Conservation (phyloP, 1,140 invertebrate species). For the Oreohelix idahoensis region DNA sequence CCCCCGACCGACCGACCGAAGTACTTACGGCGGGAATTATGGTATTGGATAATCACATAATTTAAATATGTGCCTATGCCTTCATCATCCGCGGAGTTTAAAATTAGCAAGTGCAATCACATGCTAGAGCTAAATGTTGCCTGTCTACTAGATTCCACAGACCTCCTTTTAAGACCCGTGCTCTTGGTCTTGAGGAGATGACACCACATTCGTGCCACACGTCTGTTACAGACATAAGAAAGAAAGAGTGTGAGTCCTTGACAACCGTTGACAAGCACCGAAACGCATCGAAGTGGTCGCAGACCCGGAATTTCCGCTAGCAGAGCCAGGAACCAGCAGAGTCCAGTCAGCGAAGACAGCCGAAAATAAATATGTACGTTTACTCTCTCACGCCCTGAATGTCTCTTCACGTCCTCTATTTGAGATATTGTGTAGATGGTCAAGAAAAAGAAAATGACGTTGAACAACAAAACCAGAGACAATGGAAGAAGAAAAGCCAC, state of each 20-base stretch:
- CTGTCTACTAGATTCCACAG: not conserved
- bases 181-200: not conserved
- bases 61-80: no score
- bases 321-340: slow-evolving; percentile 55
- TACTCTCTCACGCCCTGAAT: slow-evolving; percentile 39
- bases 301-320: slow-evolving; percentile 47
- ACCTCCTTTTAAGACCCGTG: not conserved
- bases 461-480: slow-evolving; percentile 43
- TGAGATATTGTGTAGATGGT: slow-evolving; percentile 35
- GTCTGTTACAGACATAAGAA: slow-evolving; percentile 64
- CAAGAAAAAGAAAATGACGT: slow-evolving; percentile 50
- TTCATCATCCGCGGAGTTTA: no score
- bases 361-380: slow-evolving; percentile 50
- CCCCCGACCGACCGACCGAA: no score
- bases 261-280: slow-evolving; percentile 76
- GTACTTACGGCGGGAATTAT: no score
- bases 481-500: slow-evolving; percentile 54
- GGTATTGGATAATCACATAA: no score
- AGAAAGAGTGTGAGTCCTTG: slow-evolving; percentile 78
- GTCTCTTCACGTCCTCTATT: slow-evolving; percentile 33
- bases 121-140: not conserved
- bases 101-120: no score
- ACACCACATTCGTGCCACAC: slow-evolving; percentile 37
- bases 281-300: slow-evolving; percentile 74
- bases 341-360: slow-evolving; percentile 53